phyloP scores from a whole-genome alignment of 2,797 vertebrate species.

The Anabas testudineus region DNA sequence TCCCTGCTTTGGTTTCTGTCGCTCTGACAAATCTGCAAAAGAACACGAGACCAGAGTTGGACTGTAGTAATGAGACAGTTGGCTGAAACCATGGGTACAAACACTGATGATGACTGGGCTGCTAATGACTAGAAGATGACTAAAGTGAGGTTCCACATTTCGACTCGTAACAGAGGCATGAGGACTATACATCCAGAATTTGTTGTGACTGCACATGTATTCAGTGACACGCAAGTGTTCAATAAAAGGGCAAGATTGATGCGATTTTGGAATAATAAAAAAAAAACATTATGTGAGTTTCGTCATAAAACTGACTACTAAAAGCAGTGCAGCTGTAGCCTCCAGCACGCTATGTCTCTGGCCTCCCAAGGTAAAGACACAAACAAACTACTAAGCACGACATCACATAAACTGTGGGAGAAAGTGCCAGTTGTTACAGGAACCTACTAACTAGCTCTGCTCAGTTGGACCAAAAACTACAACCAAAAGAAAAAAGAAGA shows the following conservation, averaged over 20 bases:
- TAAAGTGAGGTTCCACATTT: slow-evolving; percentile 42
- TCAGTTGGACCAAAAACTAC: too few species aligned
- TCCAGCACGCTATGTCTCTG: neutral
- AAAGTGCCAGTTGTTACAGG: neutral
- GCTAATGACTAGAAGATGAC: slow-evolving; percentile 50
- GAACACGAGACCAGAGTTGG: slow-evolving; percentile 22
- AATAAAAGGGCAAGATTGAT: neutral
- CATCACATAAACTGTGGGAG: neutral
- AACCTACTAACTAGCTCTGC: too few species aligned
- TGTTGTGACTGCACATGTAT: slow-evolving; percentile 1
- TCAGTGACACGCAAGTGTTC: neutral
- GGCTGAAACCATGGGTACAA: slow-evolving; percentile 35
- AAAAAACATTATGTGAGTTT: neutral
- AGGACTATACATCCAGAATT: slow-evolving; percentile 2
- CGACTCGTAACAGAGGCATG: slow-evolving; percentile 26
- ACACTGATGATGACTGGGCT: slow-evolving; percentile 52
- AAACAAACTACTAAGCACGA: neutral
- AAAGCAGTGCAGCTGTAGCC: neutral
- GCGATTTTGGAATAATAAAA: neutral
- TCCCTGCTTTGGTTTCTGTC: slow-evolving; percentile 63
- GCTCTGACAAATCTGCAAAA: slow-evolving; percentile 62
- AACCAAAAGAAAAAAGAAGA: too few species aligned
- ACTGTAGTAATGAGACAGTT: slow-evolving; percentile 41
- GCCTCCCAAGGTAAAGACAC: neutral
- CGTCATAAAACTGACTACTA: neutral